Base-by-base conservation (phyloP, 2,797 vertebrate genomes). In the Halcyon badia region DNA sequence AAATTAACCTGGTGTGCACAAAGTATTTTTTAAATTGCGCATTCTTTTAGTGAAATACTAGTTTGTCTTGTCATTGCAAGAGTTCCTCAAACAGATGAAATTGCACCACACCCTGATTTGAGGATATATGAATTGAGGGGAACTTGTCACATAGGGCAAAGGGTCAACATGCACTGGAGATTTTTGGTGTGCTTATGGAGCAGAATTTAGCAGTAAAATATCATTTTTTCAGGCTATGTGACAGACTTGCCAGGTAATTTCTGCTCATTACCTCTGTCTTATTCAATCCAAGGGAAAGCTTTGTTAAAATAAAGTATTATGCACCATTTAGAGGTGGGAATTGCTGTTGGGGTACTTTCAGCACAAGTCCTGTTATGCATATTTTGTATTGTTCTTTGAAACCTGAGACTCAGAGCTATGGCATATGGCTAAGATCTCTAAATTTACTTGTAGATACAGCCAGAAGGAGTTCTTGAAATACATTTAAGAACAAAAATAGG, bases 401-500 rank as follows among this genome's bases (percentile, higher is more conserved):
- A 70, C 2, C 31, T 14, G 33, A 91, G 28, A 80, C 25, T 6
- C 8, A 64, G 25, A 80, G 28, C 44, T 87, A 18, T 41, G 20
- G 35, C 42, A 26, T 17, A 35, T 57, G 31, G 33, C 33, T 73
- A 51, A 75, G 22, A 81, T 61, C 51, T 78, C 25, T 69, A 62
- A 46, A 80, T 66, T 91, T 66, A 54, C 64, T 51, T 76, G 42
- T 66, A 85, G 52, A 49, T 60, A 48, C 15, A 44, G 17, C 22
- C 64, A 78, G 44, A 73, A 95, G 25, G 48, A 52, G 20, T 72
- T 94, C 33, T 54, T 90, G 73, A 77, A 92, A 66, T 49, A 56
- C 31, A 9, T 77, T 75, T 77, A 44, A 64, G 71, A 77, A 64
- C 11, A 90, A 80, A 93, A 97, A 58, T 75, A 83, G 71, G 91